Conservation (phyloP, 2,797 vertebrate genomes). For the Urosaurus nigricauda region DNA sequence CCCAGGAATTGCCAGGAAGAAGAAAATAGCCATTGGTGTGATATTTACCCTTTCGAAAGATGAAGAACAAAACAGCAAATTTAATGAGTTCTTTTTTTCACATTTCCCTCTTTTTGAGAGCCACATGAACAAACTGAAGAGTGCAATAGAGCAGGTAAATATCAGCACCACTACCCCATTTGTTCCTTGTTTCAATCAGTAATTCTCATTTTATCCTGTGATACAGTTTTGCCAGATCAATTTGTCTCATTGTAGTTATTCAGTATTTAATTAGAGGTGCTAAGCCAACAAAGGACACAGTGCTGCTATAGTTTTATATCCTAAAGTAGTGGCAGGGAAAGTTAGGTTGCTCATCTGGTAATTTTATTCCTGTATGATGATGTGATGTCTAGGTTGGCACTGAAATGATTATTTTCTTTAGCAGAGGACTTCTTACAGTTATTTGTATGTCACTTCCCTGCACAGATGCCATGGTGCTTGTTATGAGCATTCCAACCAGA, state of each 20-base stretch:
- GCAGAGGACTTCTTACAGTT: background rate
- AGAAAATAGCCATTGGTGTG: conserved; percentile 98
- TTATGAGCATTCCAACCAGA: background rate
- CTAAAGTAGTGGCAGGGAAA: background rate
- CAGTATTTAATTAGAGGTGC: background rate
- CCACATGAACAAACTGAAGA: conserved; percentile 99
- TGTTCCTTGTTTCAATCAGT: background rate
- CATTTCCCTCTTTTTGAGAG: conserved; percentile 99
- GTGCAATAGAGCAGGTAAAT: conserved; percentile 95
- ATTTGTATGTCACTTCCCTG: background rate
- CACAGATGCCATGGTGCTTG: no score
- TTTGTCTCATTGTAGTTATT: background rate
- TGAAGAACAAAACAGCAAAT: conserved; percentile 92
- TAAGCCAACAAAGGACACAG: background rate
- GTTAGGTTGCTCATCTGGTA: background rate
- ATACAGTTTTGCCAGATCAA: background rate
- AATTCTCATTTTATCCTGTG: conserved; percentile 6
- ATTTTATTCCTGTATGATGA: background rate
- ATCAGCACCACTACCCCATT: background rate
- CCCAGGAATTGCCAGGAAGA: conserved; percentile 92
- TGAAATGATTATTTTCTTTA: background rate
- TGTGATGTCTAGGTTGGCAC: no score
- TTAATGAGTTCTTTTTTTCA: conserved; percentile 99
- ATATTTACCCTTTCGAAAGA: conserved; percentile 94
- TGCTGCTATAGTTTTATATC: background rate